Base-by-base conservation (phyloP, 1,140 invertebrate species). In the Danaus melanippus region DNA sequence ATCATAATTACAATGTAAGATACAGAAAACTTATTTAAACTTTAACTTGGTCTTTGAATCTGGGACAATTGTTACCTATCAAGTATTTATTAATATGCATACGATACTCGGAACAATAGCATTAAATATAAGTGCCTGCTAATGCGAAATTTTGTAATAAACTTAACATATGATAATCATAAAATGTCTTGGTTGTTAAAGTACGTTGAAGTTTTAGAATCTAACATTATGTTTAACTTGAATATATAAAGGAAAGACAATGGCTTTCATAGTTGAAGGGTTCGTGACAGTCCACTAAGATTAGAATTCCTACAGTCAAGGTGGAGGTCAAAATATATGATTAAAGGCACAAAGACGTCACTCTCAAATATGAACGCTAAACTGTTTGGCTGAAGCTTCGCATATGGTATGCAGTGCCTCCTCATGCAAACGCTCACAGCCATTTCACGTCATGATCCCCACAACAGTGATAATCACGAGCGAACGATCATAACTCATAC, bases 401-500 rank as follows among this genome's bases (percentile, higher is more conserved):
- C 50, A 43, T 44, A 56, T 52, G 41, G 57, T 44, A 39, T 58
- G 61, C 49, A 41, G 46, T 50, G 47, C 42, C 32, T 55, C 56
- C 52, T 42, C 56, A 48, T 59, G 47, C 43, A 40, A 57, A 42
- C 48, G 51, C 48, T 64, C 45, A 32, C 17, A 49, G 51, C 58
- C 50, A 65, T 58, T 58, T 45, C 55, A 53, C 52, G 55, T 58
- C 52, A 62, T 57, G 54, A 57, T 62, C 53, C 39, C 48, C 53
- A 66, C 60, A 50, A 64, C 58, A 62, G 41, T 69, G 68, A 72
- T 81, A 74, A 76, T 75, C 64, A 69, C 56, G 62, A 69, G 67
- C 66, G 66, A 72, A 66, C 48, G 56, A 55, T 61, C 64, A 78
- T 79, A 76, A 75, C 64, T 74, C 65, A 74, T 72, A 62, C 50